Evolutionary conservation across 2,888 invertebrate species (phyloP).

Genomic region (Euspilapteryx auroguttella): DNA sequence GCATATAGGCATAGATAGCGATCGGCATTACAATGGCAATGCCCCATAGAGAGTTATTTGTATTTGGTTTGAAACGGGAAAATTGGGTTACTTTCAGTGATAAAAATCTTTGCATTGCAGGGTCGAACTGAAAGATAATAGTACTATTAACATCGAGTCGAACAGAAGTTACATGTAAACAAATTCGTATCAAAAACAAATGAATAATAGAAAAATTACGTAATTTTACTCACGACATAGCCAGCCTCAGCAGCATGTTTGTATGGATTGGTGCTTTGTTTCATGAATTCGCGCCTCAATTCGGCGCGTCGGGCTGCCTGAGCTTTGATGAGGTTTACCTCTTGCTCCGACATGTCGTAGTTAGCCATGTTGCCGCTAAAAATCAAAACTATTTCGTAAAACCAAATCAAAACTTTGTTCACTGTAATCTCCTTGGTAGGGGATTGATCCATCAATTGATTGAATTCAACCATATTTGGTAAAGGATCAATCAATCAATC

Average conservation of each 20-base stretch:
- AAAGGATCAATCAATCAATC: too few relatives aligned
- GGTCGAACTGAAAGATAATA: slow-evolving; percentile 76
- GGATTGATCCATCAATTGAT: too few relatives aligned
- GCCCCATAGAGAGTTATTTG: slow-evolving; percentile 53
- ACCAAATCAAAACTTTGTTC: too few relatives aligned
- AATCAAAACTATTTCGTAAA: too few relatives aligned
- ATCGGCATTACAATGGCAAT: slow-evolving; percentile 61
- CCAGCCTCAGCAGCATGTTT: slow-evolving; percentile 70
- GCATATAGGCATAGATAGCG: slow-evolving; percentile 41
- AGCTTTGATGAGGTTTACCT: slow-evolving; percentile 56
- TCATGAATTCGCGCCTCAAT: slow-evolving; percentile 71
- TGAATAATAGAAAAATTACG: slow-evolving; percentile 25
- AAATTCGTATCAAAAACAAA: background rate
- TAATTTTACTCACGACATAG: slow-evolving; percentile 67
- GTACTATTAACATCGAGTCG: too few relatives aligned
- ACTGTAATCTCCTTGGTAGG: too few relatives aligned
- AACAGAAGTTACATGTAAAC: background rate
- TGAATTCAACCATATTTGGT: too few relatives aligned
- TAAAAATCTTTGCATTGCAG: slow-evolving; percentile 72
- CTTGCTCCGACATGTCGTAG: slow-evolving; percentile 55
- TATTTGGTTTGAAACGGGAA: slow-evolving; percentile 69
- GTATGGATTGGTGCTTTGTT: slow-evolving; percentile 71
- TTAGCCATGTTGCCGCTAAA: slow-evolving; percentile 11
- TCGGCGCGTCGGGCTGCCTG: slow-evolving; percentile 62
- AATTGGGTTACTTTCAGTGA: slow-evolving; percentile 68